Conservation (phyloP, 2,888 invertebrate species). For the Chrysolina oricalcia region DNA sequence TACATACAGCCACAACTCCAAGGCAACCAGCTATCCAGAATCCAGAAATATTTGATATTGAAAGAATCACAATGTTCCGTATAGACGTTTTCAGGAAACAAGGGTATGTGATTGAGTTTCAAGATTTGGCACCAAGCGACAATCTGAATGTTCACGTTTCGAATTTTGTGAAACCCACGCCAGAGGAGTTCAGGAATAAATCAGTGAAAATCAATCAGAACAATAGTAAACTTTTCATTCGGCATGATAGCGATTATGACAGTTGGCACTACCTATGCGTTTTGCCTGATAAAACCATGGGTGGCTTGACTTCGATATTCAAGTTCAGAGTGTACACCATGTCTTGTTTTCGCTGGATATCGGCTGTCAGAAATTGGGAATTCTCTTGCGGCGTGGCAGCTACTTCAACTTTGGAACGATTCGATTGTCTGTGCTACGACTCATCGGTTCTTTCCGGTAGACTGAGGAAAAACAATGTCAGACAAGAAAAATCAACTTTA, state of each 20-base stretch:
- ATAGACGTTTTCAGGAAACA: constrained; percentile 51
- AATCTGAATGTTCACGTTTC: constrained; percentile 49
- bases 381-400: constrained; percentile 48
- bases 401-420: constrained; percentile 21
- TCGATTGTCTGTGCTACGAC: constrained; percentile 54
- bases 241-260: constrained; percentile 41
- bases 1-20: no score
- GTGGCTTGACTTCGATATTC: constrained; percentile 27
- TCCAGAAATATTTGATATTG: constrained; percentile 43
- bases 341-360: constrained; percentile 48
- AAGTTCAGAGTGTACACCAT: constrained; percentile 46
- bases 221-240: constrained; percentile 36
- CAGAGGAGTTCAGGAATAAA: constrained; percentile 42
- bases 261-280: constrained; percentile 54
- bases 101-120: constrained; percentile 53
- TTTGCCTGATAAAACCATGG: constrained; percentile 46
- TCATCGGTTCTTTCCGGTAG: constrained; percentile 52
- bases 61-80: constrained; percentile 50
- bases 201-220: no score
- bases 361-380: constrained; percentile 41
- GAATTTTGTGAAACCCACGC: constrained; percentile 53
- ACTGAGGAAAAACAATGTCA: no score
- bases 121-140: constrained; percentile 35
- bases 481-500: no score
- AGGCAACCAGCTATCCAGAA: constrained; percentile 4